Base-by-base conservation (phyloP, 2,113 vertebrate genomes). In the Odocoileus virginianus region DNA sequence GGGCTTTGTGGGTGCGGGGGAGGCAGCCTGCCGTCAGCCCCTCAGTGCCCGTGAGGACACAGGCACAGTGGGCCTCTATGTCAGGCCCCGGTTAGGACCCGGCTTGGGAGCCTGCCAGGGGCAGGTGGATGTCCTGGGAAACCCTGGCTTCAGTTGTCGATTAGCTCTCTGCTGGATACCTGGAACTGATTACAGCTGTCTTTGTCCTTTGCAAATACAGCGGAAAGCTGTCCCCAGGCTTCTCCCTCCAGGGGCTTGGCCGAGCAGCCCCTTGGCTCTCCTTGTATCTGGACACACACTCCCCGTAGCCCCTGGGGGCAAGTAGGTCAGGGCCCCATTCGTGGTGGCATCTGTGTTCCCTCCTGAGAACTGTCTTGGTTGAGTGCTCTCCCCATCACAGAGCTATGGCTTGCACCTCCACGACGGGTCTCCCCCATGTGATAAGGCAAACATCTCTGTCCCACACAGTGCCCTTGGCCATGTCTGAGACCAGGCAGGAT, bases 371-470 rank as follows among this genome's bases (percentile, higher is more conserved):
- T n/a, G 52, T n/a, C 36, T n/a, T 12, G 50, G 28, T 61, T 33
- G 30, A 55, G 58, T 5, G 7, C 4, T 55, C 25, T 13, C 4
- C 25, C 33, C 28, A 2, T 13, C 14, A 9, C 9, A 28, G 54
- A 57, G n/a, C 50, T 11, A 0, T 57, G n/a, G 60, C 11, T 30
- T 10, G 0, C 5, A 9, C n/a, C 30, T 25, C 71, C 40, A 7
- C 8, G n/a, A 8, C 17, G 21, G 40, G 43, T 23, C 23, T 40
- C 43, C 1, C 28, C 1, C 3, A 0, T 30, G 0, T 1, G 36
- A 9, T 2, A 4, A 15, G 9, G 50, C 23, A 27, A 4, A 14
- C 5, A 11, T 52, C 45, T 25, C 52, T 33, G 23, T 15, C 64
- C 12, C 5, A 11, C 1, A 17, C 43, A n/a, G 5, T 28, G 15